These are phyloP conservation scores for Nettapus auritus DNA, from an alignment of 2,113 vertebrate species.

Conservation along the genomic window DNA sequence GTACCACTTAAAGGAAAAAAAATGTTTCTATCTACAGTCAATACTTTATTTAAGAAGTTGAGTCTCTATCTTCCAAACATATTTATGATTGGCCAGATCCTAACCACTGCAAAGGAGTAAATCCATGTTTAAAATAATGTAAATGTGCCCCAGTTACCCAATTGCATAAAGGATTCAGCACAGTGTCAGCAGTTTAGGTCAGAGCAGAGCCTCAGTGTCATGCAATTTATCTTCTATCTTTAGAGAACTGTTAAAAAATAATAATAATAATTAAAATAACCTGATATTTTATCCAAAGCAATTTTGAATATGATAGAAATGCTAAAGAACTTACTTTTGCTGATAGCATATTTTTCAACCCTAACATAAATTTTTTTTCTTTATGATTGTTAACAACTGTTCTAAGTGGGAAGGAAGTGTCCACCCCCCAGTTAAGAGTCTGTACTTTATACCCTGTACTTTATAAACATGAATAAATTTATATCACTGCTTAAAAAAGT, in stretches of 20 bases:
- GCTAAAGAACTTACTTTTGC: rapidly evolving
- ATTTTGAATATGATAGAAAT: not conserved
- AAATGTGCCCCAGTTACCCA: not conserved
- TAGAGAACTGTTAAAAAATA: not conserved
- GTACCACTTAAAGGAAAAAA: not conserved
- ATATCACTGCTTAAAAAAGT: not conserved
- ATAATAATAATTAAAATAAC: not conserved
- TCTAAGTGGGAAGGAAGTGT: not conserved
- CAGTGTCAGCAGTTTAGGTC: not conserved
- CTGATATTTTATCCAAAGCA: not conserved
- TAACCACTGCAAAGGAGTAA: not conserved
- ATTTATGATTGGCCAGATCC: not conserved
- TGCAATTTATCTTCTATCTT: not conserved
- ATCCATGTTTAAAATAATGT: not conserved
- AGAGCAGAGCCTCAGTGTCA: not conserved
- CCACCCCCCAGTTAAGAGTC: not conserved
- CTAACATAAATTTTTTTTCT: not conserved
- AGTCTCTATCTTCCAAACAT: not conserved
- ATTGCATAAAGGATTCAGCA: not conserved
- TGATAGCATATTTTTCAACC: not conserved
- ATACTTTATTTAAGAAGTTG: not conserved
- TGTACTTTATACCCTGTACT: not conserved
- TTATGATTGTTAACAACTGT: not conserved
- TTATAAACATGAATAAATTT: not conserved
- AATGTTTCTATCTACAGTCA: not conserved